Conservation (phyloP, 2,888 invertebrate genomes). For the Cylloceria caligata region DNA sequence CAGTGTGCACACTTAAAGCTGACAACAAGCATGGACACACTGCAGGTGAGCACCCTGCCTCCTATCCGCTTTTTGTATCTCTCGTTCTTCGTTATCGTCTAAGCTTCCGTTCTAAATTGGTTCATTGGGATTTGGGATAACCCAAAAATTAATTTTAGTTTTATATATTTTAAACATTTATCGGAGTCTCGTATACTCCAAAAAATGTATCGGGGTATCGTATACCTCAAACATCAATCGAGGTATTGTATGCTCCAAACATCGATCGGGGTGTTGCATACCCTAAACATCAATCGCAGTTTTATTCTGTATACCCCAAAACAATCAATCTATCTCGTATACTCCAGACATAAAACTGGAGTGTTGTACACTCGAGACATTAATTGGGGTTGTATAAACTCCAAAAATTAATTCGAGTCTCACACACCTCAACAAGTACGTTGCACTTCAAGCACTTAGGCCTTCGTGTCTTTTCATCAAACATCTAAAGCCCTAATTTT, state of each 20-base stretch:
- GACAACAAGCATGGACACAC: constrained; percentile 78
- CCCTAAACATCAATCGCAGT: neutral
- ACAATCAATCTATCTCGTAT: neutral
- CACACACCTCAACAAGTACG: too few relatives aligned
- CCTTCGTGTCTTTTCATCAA: too few relatives aligned
- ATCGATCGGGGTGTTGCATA: neutral
- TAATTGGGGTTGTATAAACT: too few relatives aligned
- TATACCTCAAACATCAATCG: neutral
- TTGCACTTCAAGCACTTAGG: too few relatives aligned
- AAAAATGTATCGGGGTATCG: too few relatives aligned
- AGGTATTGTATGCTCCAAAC: neutral
- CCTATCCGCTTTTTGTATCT: neutral
- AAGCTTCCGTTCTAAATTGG: neutral
- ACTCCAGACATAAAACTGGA: too few relatives aligned
- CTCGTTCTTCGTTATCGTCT: constrained; percentile 14
- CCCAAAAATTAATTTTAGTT: neutral
- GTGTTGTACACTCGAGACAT: too few relatives aligned
- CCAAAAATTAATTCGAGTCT: too few relatives aligned
- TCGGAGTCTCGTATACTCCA: neutral
- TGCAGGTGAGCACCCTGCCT: constrained; percentile 78
- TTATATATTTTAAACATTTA: too few relatives aligned
- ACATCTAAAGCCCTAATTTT: too few relatives aligned
- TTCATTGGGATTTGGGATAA: neutral
- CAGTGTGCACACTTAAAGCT: constrained; percentile 80
- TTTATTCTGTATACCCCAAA: neutral